Conservation (phyloP, 2,888 invertebrate genomes). For the Harmothoe impar region DNA sequence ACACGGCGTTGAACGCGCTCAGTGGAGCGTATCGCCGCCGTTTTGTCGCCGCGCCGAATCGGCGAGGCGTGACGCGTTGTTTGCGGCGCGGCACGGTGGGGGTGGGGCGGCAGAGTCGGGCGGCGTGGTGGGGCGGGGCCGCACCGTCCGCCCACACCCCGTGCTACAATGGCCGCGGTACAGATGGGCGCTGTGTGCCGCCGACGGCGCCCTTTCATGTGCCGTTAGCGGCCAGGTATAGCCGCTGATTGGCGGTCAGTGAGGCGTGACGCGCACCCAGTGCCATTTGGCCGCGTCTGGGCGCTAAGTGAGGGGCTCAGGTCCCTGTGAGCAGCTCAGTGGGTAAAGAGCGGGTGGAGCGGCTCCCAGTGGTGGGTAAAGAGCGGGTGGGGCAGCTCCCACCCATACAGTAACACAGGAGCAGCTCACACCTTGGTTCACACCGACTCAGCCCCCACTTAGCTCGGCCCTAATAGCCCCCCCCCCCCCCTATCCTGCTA, state of each 20-base stretch:
- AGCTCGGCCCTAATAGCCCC: no score
- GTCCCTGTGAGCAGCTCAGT: background rate
- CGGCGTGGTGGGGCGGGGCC: background rate
- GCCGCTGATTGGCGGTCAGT: slow-evolving; percentile 19
- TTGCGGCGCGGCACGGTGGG: background rate
- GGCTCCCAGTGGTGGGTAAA: background rate
- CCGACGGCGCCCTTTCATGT: background rate
- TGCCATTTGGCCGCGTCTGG: slow-evolving; percentile 30
- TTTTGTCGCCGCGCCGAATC: slow-evolving; percentile 6
- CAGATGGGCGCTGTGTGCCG: background rate
- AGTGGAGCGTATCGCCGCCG: slow-evolving; percentile 23
- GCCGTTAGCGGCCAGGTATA: slow-evolving; percentile 46
- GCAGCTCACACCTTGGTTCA: background rate
- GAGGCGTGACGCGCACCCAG: slow-evolving; percentile 15
- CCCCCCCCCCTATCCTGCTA: no score
- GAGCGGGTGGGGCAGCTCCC: background rate
- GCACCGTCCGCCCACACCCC: background rate
- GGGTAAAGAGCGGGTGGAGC: slow-evolving; percentile 1
- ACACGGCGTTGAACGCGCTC: background rate
- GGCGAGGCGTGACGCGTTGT: background rate
- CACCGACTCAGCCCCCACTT: no score
- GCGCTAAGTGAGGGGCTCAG: background rate
- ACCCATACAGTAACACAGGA: background rate
- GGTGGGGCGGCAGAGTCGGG: background rate
- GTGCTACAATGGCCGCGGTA: background rate